Evolutionary conservation across 2,888 invertebrate species (phyloP).

Genomic region (Dicycla oo): DNA sequence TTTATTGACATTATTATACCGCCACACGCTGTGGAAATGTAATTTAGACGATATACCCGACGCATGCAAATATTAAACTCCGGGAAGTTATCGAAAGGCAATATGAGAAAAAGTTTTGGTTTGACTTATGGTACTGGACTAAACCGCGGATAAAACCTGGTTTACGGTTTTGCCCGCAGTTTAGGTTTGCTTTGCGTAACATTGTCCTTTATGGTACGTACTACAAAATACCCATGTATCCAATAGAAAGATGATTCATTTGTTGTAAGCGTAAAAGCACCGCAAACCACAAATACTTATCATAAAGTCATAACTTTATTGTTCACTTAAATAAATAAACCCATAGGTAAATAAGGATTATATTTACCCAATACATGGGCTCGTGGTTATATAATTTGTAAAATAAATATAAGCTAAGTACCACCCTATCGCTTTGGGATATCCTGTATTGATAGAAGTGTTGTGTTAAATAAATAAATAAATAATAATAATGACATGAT

Average conservation of each 20-base stretch:
- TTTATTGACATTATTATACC: slow-evolving; percentile 45
- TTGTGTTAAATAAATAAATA: no score
- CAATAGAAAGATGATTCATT: not conserved
- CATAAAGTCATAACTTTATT: not conserved
- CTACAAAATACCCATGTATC: not conserved
- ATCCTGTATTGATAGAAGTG: no score
- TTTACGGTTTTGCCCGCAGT: not conserved
- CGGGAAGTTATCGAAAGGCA: slow-evolving; percentile 21
- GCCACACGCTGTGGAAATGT: slow-evolving; percentile 31
- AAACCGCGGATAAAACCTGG: not conserved
- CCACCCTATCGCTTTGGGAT: no score
- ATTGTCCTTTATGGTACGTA: not conserved
- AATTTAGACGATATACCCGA: slow-evolving; percentile 36
- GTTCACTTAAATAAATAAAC: not conserved
- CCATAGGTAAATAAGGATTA: not conserved
- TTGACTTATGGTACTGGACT: not conserved
- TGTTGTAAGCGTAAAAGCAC: not conserved
- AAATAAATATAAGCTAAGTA: no score
- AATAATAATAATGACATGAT: no score
- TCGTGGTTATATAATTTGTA: no score
- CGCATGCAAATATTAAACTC: slow-evolving; percentile 39
- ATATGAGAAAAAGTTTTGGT: slow-evolving; percentile 22
- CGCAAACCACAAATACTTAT: not conserved
- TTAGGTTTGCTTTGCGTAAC: not conserved
- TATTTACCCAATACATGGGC: not conserved